Base-by-base conservation (phyloP, 2,113 vertebrate species). In the Micromys minutus region DNA sequence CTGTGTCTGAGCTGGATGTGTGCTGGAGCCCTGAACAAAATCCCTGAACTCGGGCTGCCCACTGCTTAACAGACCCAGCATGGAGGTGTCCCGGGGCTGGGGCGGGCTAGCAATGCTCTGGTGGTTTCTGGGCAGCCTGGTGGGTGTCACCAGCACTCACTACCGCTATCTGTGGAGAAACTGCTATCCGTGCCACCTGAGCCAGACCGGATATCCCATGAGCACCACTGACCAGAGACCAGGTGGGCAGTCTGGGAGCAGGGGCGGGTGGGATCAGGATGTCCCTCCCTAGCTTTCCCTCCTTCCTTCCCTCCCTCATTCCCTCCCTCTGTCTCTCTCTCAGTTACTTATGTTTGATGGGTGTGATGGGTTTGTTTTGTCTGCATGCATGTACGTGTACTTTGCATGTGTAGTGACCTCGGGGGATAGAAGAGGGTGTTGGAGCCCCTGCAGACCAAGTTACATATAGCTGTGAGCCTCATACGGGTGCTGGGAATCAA, bases 141-240 rank as follows among this genome's bases (percentile, higher is more conserved):
- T 97, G 26, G 95, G 96, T 1, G 97, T 98, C 0, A 92, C 98
- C 0, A 98, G 98, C 91, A 98, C 96, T 0, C 97, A 98, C 50
- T 98, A 98, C 94, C 98, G 83, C 96, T 99, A 98, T 95, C 97
- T 98, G 72, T 98, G 99, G 97, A 98, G 98, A 72, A 98, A 96
- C 97, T 99, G 99, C 97, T 99, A 99, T 90, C 98, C 99, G 15
- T 99, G 99, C 90, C 97, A 97, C 79, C 88, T 98, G 98, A 98
- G 98, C 65, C 98, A 98, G 67, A 95, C 95, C 0, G 97, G 98
- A 16, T 98, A 98, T 90, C 95, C 97, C 19, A 77, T 34, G 34
- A 98, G 91, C 81, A 92, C 95, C 87, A 75, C 97, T 55, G 97
- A 93, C 57, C 89, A 87, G 96, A 94, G 97, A 45, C 88, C 98